Conservation (phyloP, 2,113 vertebrate genomes). For the Platysternon megacephalum region DNA sequence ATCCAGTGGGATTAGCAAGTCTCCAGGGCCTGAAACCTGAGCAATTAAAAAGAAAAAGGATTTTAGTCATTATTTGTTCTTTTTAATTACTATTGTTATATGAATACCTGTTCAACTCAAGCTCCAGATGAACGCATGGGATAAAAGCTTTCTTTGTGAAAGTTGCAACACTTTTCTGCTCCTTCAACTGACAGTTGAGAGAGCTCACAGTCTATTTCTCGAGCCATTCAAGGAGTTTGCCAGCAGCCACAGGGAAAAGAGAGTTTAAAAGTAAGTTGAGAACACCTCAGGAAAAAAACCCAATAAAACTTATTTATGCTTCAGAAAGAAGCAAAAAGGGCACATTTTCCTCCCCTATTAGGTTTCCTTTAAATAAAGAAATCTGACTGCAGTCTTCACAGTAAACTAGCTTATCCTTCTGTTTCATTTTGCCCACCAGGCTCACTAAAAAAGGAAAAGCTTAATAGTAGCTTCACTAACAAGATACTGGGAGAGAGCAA, state of each 20-base stretch:
- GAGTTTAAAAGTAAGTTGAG: background rate
- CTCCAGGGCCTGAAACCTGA: background rate
- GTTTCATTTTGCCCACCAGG: background rate
- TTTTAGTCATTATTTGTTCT: background rate
- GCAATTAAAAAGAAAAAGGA: background rate
- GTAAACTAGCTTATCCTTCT: background rate
- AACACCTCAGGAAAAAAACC: background rate
- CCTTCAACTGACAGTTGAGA: rapidly evolving
- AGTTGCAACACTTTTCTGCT: background rate
- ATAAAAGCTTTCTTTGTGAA: background rate
- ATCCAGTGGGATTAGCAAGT: background rate
- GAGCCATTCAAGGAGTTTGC: background rate
- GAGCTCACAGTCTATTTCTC: background rate
- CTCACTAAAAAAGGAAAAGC: background rate
- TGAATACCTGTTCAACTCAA: background rate
- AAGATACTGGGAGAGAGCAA: background rate
- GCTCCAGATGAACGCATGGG: background rate
- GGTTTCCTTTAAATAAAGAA: background rate
- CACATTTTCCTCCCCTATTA: background rate
- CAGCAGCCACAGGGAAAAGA: background rate
- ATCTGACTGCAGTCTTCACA: background rate
- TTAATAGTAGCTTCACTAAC: background rate
- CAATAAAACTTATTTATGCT: background rate
- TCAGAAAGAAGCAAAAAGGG: background rate
- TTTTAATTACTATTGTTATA: background rate